Base-by-base conservation (phyloP, 2,888 invertebrate genomes). In the Agriopis leucophaearia region DNA sequence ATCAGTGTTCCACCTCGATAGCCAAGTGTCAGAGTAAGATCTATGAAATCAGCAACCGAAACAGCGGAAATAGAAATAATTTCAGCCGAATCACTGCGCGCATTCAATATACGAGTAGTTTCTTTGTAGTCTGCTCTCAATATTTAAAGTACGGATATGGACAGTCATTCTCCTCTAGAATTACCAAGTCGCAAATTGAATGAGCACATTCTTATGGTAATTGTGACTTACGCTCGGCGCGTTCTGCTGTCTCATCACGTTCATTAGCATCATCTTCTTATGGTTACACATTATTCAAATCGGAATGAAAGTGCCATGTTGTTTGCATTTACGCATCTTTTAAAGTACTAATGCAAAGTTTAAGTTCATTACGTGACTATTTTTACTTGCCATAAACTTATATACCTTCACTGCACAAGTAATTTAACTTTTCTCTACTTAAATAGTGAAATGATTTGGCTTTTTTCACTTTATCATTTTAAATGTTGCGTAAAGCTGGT, bases 211-310 rank as follows among this genome's bases (percentile, higher is more conserved):
- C 56, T 51, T 56, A 69, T 69, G 64, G 56, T 56, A 64, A 69
- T 64, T 36, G n/a, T 44, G 27, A 10, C 15, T 27, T 8, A 59
- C 35, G 36, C 8, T 40, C 3, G 12, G 10, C 18, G 42, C 55
- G 61, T 54, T 58, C 18, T 58, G 67, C 63, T 16, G 8, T 6
- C 42, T 67, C 67, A 63, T 63, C 66, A 7, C 50, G 18, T 55
- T 55, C 67, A 62, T 62, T 44, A 54, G 35, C 59, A 68, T 60
- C 68, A 56, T 51, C 55, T 12, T 27, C 52, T 51, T 61, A 66
- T 60, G 55, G 44, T 44, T 54, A 44, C 27, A 54, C n/a, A 56
- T 60, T 69, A 69, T 69, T 69, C 60, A 64, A 69, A 69, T 69
- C 44, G 15, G 38, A 50, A 69, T 40, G 64, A 64, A 69, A 69